These are phyloP conservation scores for Pseudomyrmex gracilis DNA, from an alignment of 1,140 invertebrate genomes.

Conservation along the genomic window DNA sequence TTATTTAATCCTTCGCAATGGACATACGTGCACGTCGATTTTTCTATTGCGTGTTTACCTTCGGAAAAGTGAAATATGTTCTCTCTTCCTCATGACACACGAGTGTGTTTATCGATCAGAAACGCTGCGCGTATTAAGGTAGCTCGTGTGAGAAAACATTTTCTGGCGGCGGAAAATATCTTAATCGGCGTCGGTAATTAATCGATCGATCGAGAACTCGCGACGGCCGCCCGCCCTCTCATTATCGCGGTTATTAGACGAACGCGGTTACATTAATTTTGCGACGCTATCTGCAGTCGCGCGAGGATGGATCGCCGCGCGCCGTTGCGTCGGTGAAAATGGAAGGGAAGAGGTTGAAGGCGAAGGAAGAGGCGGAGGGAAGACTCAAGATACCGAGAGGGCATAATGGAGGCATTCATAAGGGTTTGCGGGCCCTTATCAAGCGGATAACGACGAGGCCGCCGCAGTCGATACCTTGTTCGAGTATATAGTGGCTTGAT, in stretches of 20 bases:
- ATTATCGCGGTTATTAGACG: slow-evolving; percentile 58
- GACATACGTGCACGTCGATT: slow-evolving; percentile 50
- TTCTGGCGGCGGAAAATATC: slow-evolving; percentile 12
- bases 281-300: slow-evolving; percentile 46
- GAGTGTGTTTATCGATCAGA: not conserved
- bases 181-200: slow-evolving; percentile 44
- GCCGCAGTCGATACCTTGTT: slow-evolving; percentile 72
- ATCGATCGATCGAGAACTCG: slow-evolving; percentile 39
- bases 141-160: not conserved
- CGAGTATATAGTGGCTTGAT: slow-evolving; percentile 72
- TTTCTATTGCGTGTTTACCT: slow-evolving; percentile 51
- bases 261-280: slow-evolving; percentile 54
- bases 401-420: slow-evolving; percentile 83
- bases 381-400: slow-evolving; percentile 58
- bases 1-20: slow-evolving; percentile 65
- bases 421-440: slow-evolving; percentile 83
- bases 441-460: slow-evolving; percentile 77
- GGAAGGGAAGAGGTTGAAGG: slow-evolving; percentile 27
- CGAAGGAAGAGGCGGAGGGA: not conserved
- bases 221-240: slow-evolving; percentile 25
- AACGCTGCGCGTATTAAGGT: not conserved
- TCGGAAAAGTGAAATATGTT: not conserved
- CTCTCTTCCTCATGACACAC: not conserved
- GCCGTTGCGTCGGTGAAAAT: slow-evolving; percentile 32
- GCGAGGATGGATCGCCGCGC: slow-evolving; percentile 40